A percentile compares a stretch with the other conserved stretches of the same genome.
Conservation (phyloP, 2,888 invertebrate species). For the Dynastes hyllus region DNA sequence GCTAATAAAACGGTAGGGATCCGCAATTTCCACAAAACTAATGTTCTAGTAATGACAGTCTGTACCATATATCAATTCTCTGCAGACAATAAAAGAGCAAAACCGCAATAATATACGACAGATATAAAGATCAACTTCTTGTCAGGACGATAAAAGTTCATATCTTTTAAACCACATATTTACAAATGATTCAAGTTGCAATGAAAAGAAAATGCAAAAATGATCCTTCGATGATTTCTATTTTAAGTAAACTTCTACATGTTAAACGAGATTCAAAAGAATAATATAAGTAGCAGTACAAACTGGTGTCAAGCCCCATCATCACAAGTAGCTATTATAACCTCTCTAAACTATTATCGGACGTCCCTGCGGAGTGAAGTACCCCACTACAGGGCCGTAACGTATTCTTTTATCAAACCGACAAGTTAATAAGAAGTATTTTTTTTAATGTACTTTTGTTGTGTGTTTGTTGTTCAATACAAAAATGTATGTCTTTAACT, state of each 20-base stretch:
- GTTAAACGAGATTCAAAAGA: conserved; percentile 10
- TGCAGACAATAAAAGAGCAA: conserved; percentile 43
- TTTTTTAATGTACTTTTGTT: too few species aligned
- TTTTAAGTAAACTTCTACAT: neutral
- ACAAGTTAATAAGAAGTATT: neutral
- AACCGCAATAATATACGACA: conserved; percentile 33
- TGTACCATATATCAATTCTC: conserved; percentile 49
- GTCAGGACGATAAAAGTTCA: neutral
- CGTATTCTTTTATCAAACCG: neutral
- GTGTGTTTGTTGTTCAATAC: too few species aligned
- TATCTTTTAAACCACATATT: too few species aligned
- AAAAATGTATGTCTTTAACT: too few species aligned
- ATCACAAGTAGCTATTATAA: conserved; percentile 65
- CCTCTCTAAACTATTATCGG: conserved; percentile 62
- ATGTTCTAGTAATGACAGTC: conserved; percentile 50
- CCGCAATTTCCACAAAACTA: conserved; percentile 53
- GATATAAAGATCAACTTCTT: conserved; percentile 30
- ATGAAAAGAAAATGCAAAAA: neutral
- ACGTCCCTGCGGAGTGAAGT: conserved; percentile 58
- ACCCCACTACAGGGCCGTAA: conserved; percentile 56
- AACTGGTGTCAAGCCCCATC: conserved; percentile 66
- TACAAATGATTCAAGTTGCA: too few species aligned
- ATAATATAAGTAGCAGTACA: conserved; percentile 60
- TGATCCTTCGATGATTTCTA: neutral
- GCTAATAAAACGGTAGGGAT: conserved; percentile 55